Evolutionary conservation across 2,888 invertebrate species (phyloP).

Genomic region (Cheilosia scutellata): DNA sequence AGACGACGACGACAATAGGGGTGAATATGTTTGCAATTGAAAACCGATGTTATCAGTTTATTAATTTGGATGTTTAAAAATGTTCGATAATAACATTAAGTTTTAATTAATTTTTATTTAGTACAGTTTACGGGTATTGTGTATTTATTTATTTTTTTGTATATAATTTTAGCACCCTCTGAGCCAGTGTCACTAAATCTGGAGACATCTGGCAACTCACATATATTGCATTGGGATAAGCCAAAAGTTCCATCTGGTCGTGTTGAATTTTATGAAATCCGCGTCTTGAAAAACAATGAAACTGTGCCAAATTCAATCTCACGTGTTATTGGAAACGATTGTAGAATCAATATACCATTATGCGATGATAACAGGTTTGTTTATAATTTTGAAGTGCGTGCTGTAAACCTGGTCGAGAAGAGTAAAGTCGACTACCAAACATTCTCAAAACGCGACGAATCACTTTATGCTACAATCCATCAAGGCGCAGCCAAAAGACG

Average conservation of each 20-base stretch:
- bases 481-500: conserved; percentile 55
- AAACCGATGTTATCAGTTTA: too few species aligned
- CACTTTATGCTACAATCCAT: conserved; percentile 26
- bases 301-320: conserved; percentile 77
- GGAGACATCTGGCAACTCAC: conserved; percentile 72
- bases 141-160: neutral
- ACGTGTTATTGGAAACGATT: conserved; percentile 74
- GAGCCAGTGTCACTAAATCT: conserved; percentile 73
- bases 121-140: neutral
- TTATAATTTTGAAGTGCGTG: conserved; percentile 79
- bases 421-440: conserved; percentile 77
- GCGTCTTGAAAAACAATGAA: conserved; percentile 78
- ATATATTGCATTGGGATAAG: conserved; percentile 84
- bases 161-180: conserved; percentile 79
- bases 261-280: conserved; percentile 86
- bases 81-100: too few species aligned
- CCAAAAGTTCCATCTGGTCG: conserved; percentile 86
- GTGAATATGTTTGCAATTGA: too few species aligned
- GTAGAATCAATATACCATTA: conserved; percentile 75
- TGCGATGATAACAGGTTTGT: conserved; percentile 77
- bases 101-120: neutral
- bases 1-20: too few species aligned
- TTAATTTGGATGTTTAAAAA: too few species aligned
- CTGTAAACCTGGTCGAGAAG: conserved; percentile 80
- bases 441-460: conserved; percentile 65